These are phyloP conservation scores for Brachylomia viminalis DNA, from an alignment of 2,888 invertebrate genomes.

Conservation along the genomic window DNA sequence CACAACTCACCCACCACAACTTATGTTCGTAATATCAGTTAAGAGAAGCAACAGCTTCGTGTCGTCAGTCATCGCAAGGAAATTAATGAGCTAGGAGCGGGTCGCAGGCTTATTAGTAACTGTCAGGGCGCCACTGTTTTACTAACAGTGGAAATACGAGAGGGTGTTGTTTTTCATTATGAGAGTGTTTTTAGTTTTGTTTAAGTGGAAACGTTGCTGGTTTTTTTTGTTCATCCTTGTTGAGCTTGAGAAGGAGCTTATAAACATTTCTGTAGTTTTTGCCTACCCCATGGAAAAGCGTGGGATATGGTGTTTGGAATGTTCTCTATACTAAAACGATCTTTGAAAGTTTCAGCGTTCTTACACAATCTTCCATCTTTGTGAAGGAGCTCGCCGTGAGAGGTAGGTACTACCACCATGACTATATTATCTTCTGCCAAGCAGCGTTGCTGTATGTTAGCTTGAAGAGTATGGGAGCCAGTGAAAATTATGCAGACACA, in stretches of 20 bases:
- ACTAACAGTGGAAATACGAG: constrained; percentile 9
- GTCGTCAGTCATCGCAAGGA: constrained; percentile 54
- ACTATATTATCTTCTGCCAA: not conserved
- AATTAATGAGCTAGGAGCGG: constrained; percentile 57
- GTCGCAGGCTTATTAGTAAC: constrained; percentile 59
- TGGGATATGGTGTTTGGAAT: too few species aligned
- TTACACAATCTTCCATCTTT: not conserved
- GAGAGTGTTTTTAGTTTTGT: constrained; percentile 10
- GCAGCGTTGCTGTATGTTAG: not conserved
- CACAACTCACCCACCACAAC: constrained; percentile 23
- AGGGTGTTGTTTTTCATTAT: constrained; percentile 33
- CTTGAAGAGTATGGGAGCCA: not conserved
- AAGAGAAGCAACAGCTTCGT: constrained; percentile 41
- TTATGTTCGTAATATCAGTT: constrained; percentile 34
- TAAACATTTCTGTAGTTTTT: not conserved
- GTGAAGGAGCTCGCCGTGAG: not conserved
- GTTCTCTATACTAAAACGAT: too few species aligned
- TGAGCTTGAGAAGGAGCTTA: too few species aligned
- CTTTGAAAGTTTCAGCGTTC: not conserved
- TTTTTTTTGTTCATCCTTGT: not conserved
- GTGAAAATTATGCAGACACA: not conserved
- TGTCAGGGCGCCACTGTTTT: constrained; percentile 40
- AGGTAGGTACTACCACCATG: too few species aligned
- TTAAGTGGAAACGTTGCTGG: not conserved
- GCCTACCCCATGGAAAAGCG: too few species aligned